Evolutionary conservation across 2,888 invertebrate species (phyloP).

Genomic region (Tortrix viridana): DNA sequence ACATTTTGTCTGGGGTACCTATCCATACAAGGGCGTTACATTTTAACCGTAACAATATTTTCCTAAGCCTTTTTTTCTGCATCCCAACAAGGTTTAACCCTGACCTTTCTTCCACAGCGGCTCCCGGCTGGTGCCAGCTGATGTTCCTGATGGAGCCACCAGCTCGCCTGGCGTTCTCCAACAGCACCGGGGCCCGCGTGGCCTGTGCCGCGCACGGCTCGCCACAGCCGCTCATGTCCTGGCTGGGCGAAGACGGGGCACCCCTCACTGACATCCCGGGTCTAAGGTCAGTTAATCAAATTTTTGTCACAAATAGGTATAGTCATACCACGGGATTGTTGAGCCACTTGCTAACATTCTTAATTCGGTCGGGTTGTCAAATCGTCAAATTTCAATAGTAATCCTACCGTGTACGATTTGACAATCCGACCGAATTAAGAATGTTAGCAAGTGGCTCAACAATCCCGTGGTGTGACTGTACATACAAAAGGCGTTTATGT

Average conservation of each 20-base stretch:
- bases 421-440: too few species aligned
- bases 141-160: slow-evolving; percentile 90
- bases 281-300: slow-evolving; percentile 83
- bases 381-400: too few species aligned
- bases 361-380: too few species aligned
- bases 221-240: slow-evolving; percentile 89
- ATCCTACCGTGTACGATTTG: too few species aligned
- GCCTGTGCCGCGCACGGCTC: slow-evolving; percentile 91
- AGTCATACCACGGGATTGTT: too few species aligned
- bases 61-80: not conserved
- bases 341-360: too few species aligned
- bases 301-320: too few species aligned
- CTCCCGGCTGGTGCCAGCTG: slow-evolving; percentile 58
- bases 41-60: not conserved
- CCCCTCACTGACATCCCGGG: slow-evolving; percentile 89
- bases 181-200: slow-evolving; percentile 90
- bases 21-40: too few species aligned
- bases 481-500: too few species aligned
- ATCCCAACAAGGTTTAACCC: not conserved
- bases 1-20: too few species aligned
- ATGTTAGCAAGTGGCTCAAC: too few species aligned
- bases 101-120: slow-evolving; percentile 49
- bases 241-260: slow-evolving; percentile 90
- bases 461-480: too few species aligned
- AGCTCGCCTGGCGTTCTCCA: slow-evolving; percentile 90